Evolutionary conservation across 1,140 invertebrate species (phyloP).

Genomic region (Brachionus calyciflorus): DNA sequence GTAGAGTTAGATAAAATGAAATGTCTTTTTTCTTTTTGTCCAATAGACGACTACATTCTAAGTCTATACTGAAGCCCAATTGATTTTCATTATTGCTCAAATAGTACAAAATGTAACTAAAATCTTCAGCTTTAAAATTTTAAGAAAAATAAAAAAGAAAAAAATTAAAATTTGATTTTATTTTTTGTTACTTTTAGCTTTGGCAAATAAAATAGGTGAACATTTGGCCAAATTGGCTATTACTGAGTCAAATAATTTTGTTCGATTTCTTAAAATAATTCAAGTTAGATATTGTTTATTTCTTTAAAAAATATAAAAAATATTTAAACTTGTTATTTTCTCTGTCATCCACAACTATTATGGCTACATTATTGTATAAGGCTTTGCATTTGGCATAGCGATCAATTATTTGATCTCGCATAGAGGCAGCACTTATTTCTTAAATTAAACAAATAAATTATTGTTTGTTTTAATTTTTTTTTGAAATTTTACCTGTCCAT

Average conservation of each 20-base stretch:
- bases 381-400: neutral
- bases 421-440: constrained; percentile 16
- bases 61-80: constrained; percentile 5
- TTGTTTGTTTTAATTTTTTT: neutral
- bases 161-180: no score
- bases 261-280: neutral
- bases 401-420: constrained; percentile 31
- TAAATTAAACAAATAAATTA: neutral
- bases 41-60: neutral
- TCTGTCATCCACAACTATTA: constrained; percentile 29
- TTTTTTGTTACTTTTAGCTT: constrained; percentile 7
- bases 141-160: neutral
- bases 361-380: neutral
- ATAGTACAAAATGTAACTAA: constrained; percentile 10
- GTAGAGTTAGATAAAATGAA: constrained; percentile 6
- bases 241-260: constrained; percentile 44
- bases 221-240: constrained; percentile 9
- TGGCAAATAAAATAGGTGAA: constrained; percentile 19
- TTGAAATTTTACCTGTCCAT: neutral
- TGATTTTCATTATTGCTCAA: constrained; percentile 26
- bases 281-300: neutral
- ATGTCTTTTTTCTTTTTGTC: constrained; percentile 38
- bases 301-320: neutral
- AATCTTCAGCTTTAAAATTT: constrained; percentile 15
- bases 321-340: constrained; percentile 29